phyloP scores from a whole-genome alignment of 2,888 invertebrate species.

The Calameuta idolon region DNA sequence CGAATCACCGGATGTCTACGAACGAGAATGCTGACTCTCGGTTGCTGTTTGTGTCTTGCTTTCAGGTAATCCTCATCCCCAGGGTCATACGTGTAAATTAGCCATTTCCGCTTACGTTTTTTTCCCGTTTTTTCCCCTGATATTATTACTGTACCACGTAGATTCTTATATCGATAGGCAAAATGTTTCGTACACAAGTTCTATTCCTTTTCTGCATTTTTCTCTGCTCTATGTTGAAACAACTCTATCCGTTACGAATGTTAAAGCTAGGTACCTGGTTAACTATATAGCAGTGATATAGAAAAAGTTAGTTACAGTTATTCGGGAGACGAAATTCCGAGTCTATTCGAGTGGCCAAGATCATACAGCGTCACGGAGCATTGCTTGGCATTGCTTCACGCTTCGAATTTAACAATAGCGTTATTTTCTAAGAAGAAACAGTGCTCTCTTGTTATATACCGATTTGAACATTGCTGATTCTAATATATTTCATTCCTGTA shows the following conservation, averaged over 20 bases:
- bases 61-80: not conserved
- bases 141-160: not conserved
- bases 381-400: not conserved
- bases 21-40: not conserved
- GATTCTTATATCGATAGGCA: not conserved
- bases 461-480: not conserved
- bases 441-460: not conserved
- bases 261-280: not conserved
- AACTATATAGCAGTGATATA: not conserved
- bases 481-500: no score
- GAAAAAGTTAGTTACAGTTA: conserved; percentile 37
- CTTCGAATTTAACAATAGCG: not conserved
- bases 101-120: not conserved
- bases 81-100: not conserved
- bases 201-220: no score
- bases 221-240: not conserved
- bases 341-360: not conserved
- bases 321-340: conserved; percentile 40
- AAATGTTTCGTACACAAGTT: not conserved
- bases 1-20: conserved; percentile 3
- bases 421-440: not conserved
- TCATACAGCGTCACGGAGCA: not conserved
- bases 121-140: not conserved
- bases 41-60: not conserved
- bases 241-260: not conserved